phyloP scores from a whole-genome alignment of 2,888 invertebrate species.

The Psylliodes chrysocephalus region DNA sequence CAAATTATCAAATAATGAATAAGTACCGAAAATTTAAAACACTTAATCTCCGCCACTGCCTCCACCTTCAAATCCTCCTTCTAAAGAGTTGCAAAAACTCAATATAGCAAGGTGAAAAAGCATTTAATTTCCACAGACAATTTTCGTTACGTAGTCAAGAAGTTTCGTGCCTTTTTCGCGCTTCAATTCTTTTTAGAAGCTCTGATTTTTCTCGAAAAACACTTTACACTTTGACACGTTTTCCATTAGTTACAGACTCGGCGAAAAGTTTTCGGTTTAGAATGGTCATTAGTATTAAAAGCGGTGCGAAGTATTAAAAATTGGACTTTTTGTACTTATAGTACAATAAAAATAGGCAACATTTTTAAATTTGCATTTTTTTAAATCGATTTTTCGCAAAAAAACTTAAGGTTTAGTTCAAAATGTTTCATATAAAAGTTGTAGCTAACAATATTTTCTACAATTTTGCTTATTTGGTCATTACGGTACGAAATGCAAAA shows the following conservation, averaged over 20 bases:
- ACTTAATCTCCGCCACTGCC: not conserved
- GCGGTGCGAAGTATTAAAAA: not conserved
- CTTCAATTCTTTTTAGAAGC: not conserved
- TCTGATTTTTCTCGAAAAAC: not conserved
- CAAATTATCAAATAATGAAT: too few species aligned
- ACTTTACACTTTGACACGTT: conserved; percentile 4
- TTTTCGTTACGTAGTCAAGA: not conserved
- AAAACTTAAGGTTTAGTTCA: too few species aligned
- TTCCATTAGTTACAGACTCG: not conserved
- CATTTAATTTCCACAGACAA: not conserved
- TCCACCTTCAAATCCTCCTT: not conserved
- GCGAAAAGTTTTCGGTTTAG: not conserved
- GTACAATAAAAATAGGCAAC: too few species aligned
- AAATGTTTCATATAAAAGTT: too few species aligned
- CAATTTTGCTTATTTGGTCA: too few species aligned
- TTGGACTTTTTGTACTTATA: not conserved
- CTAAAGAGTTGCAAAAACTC: not conserved
- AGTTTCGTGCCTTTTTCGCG: not conserved
- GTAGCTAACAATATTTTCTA: too few species aligned
- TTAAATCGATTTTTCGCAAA: too few species aligned
- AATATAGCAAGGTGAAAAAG: not conserved
- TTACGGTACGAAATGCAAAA: too few species aligned
- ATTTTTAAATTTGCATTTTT: too few species aligned
- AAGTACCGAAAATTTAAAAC: too few species aligned
- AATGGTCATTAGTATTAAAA: not conserved